Base-by-base conservation (phyloP, 2,113 vertebrate species). In the Crocuta crocuta region DNA sequence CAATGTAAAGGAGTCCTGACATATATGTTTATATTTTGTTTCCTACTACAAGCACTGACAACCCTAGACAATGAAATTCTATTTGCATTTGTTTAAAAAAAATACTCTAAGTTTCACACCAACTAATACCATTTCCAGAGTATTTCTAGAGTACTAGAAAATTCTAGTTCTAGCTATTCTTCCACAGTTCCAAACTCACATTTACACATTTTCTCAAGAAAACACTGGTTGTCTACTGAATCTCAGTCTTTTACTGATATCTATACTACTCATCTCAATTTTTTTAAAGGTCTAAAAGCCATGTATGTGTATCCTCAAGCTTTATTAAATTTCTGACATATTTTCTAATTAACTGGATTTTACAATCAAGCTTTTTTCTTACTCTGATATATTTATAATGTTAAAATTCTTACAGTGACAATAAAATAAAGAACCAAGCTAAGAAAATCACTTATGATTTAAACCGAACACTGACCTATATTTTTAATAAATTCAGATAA, bases 401-500 rank as follows among this genome's bases (percentile, higher is more conserved):
- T 15, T 95, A 82, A 90, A 97, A 91, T 93, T 80, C 61, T 70
- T 94, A 71, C 0, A 80, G 7, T 48, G 26, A 7, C 50, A 78
- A 73, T 63, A 92, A 89, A 70, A 66, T 88, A 83, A 43, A 79
- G 31, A 33, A 82, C 12, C n/a, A 96, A 95, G n/a, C 55, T 81
- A 85, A 90, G 43, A 94, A 95, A 97, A 95, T 45, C 53, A 76
- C 26, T 94, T 63, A 78, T 26, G 28, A 86, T 96, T 90, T 84
- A 90, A 19, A 63, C 16, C 48, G 74, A 80, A 50, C 8, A 48
- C 65, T 26, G 28, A 45, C 39, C 2, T 95, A 92, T 76, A 90
- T 93, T 76, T 95, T 92, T 78, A 92, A 82, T 96, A 94, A 96
- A 88, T 61, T 89, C 28, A 87, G 68, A 89, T 35, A 48, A 74